Evolutionary conservation across 2,113 vertebrate genomes (phyloP).

Genomic region (Apodemus speciosus): DNA sequence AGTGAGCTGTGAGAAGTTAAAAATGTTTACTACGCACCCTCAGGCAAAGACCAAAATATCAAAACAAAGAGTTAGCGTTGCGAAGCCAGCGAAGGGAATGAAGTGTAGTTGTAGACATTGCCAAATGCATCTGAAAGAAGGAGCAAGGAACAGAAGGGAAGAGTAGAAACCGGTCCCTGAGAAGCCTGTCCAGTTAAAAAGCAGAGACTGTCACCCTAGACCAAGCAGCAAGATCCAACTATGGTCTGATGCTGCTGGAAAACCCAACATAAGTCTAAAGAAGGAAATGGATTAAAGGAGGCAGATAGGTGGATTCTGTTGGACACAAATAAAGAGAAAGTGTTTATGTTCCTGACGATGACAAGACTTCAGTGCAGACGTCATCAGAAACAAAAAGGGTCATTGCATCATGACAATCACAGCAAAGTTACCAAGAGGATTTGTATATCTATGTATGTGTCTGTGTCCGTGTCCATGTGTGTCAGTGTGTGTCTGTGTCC

Average conservation of each 20-base stretch:
- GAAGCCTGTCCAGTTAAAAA: not conserved
- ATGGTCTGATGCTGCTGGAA: not conserved
- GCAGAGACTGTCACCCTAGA: not conserved
- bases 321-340: not conserved
- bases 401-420: not conserved
- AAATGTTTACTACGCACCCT: conserved; percentile 5
- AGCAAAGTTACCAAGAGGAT: not conserved
- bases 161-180: not conserved
- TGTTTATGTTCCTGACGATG: not conserved
- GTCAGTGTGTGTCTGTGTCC: too few species aligned
- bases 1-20: not conserved
- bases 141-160: not conserved
- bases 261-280: not conserved
- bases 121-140: not conserved
- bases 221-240: not conserved
- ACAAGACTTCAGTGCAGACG: not conserved
- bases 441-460: too few species aligned
- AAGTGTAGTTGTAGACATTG: not conserved
- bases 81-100: not conserved
- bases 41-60: conserved; percentile 27
- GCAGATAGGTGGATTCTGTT: not conserved
- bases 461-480: not conserved
- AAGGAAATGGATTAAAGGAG: not conserved
- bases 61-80: not conserved
- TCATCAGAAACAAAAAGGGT: not conserved